A percentile compares a stretch with the other conserved stretches of the same genome.
phyloP scores from a whole-genome alignment of 64 coral and sea anemone species.

The Stylophora pistillata region DNA sequence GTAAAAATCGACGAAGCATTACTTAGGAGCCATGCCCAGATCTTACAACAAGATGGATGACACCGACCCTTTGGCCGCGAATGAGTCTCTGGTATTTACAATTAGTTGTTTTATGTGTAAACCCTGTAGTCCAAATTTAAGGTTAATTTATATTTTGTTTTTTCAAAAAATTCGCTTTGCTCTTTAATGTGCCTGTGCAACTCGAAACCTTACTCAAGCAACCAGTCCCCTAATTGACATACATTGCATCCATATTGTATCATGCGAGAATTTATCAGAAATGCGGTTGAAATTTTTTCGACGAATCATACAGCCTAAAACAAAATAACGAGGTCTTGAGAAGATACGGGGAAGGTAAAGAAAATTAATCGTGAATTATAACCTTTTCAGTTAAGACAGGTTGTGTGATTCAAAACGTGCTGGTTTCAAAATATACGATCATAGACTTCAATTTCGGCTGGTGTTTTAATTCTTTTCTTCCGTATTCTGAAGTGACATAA shows the following conservation, averaged over 20 bases:
- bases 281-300: neutral
- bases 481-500: neutral
- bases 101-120: conserved; percentile 31
- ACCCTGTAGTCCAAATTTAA: conserved; percentile 1
- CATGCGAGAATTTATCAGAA: neutral
- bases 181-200: neutral
- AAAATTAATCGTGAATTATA: conserved; percentile 40
- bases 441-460: conserved; percentile 11
- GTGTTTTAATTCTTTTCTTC: conserved; percentile 1
- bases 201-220: neutral
- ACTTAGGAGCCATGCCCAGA: conserved; percentile 1
- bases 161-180: neutral
- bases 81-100: conserved; percentile 96
- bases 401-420: neutral
- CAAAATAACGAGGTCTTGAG: neutral
- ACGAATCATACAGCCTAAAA: neutral
- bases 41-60: conserved; percentile 82
- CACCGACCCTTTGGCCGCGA: conserved; percentile 78
- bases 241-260: neutral
- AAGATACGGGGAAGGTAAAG: conserved; percentile 1
- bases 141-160: neutral
- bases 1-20: neutral
- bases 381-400: conserved; percentile 3
- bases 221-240: neutral
- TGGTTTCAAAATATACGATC: neutral